Conservation (phyloP, 2,888 invertebrate species). For the Gymnocheta viridis region DNA sequence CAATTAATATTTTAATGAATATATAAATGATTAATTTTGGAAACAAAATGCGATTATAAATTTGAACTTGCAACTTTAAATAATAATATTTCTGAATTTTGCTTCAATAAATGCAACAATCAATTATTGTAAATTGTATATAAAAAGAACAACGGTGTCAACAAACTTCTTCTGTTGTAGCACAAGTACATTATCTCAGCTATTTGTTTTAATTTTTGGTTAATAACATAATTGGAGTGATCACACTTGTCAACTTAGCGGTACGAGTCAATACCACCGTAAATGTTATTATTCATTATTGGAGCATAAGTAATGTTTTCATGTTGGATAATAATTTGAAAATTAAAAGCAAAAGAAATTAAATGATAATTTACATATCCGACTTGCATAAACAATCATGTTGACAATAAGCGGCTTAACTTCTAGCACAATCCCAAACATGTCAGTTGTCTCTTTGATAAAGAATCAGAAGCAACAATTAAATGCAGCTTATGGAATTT, state of each 20-base stretch:
- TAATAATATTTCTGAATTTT: too few relatives aligned
- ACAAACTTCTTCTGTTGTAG: not conserved
- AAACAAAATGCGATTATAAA: too few relatives aligned
- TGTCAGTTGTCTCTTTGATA: not conserved
- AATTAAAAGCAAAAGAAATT: not conserved
- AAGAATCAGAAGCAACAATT: not conserved
- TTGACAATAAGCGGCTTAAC: slow-evolving; percentile 2
- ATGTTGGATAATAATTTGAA: not conserved
- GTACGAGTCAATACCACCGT: not conserved
- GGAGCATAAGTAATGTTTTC: not conserved
- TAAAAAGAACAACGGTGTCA: not conserved
- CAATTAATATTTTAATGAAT: too few relatives aligned
- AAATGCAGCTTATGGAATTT: not conserved
- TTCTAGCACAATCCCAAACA: not conserved
- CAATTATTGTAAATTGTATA: too few relatives aligned
- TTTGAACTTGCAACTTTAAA: too few relatives aligned
- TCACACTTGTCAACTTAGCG: not conserved
- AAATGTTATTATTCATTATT: not conserved
- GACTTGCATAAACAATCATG: slow-evolving; percentile 12
- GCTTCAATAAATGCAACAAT: too few relatives aligned
- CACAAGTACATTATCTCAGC: not conserved
- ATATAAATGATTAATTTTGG: too few relatives aligned
- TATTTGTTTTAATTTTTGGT: not conserved
- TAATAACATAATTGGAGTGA: not conserved
- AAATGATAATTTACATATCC: slow-evolving; percentile 28